Base-by-base conservation (phyloP, 2,113 vertebrate genomes). In the Cryptomyrus ogoouensis region DNA sequence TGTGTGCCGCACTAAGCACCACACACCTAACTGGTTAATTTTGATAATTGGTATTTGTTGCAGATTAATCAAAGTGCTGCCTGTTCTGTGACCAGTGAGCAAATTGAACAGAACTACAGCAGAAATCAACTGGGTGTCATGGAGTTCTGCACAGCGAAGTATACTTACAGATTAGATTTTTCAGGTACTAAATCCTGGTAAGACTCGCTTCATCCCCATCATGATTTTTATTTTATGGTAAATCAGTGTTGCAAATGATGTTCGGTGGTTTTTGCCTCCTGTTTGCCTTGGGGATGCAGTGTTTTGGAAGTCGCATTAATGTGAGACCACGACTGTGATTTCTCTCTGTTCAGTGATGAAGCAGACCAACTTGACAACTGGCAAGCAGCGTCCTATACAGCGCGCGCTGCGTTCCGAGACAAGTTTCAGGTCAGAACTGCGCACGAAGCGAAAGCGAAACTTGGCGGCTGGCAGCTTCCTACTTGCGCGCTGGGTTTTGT, bases 91-190 rank as follows among this genome's bases (percentile, higher is more conserved):
- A 98, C 97, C 93, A 99, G 97, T 89, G 97, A 98, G 94, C 97
- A 99, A 93, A 98, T 99, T 86, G 98, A 99, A 93, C 97, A 95
- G 92, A 97, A 96, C 94, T 99, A 98, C 95, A 96, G 89, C 94
- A 94, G 96, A 92, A 97, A 98, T 93, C 97, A 97, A 21, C 95
- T 92, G 13, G 97, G 97, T 21, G 96, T 96, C 89, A 94, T 99
- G 95, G 97, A 96, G 87, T 99, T 99, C 94, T 96, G 97, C 91
- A 99, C 98, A 74, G 94, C 96, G 87, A 99, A 99, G 95, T 99
- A 98, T 95, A 98, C 97, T 90, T 99, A 99, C 95, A 95, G 93
- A 5, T 94, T 99, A 91, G 97, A 99, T 94, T 99, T 99, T 91
- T 95, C 97, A 95, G 97, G 98, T 99, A 95, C 87, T 93, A 53